Evolutionary conservation across 2,113 vertebrate species (phyloP).

Genomic region (Hyaena hyaena): DNA sequence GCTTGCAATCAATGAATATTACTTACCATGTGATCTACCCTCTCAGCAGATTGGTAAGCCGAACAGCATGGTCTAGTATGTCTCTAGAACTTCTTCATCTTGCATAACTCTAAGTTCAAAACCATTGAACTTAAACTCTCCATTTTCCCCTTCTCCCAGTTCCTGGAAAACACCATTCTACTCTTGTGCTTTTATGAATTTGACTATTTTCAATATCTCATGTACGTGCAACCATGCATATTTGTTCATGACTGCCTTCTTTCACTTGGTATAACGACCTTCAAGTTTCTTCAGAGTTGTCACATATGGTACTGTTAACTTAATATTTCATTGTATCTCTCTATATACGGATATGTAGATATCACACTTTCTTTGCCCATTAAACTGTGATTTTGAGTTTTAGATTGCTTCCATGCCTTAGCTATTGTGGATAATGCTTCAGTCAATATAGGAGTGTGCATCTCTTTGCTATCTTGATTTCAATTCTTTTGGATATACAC

Average conservation of each 20-base stretch:
- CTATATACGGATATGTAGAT: too few relatives aligned
- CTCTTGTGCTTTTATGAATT: background rate
- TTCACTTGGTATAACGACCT: background rate
- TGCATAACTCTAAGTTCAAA: too few relatives aligned
- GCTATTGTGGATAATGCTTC: background rate
- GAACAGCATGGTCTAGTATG: too few relatives aligned
- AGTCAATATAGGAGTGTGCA: rapidly evolving
- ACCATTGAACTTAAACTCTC: rapidly evolving
- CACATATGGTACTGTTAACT: background rate
- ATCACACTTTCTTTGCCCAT: background rate
- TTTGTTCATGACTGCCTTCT: background rate
- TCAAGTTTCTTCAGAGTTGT: background rate
- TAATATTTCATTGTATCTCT: background rate
- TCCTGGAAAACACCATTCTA: background rate
- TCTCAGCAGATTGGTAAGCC: too few relatives aligned
- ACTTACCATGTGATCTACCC: background rate
- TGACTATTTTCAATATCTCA: background rate
- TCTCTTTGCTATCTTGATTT: background rate
- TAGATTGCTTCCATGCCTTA: background rate
- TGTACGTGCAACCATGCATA: background rate
- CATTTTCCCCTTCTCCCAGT: too few relatives aligned
- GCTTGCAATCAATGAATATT: background rate
- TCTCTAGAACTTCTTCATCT: background rate
- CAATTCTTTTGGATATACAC: background rate
- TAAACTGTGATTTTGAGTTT: background rate